Evolutionary conservation across 2,113 vertebrate species (phyloP), one percentile per base, ranked within the genome.

Genomic region (Ceyx melanurus): DNA sequence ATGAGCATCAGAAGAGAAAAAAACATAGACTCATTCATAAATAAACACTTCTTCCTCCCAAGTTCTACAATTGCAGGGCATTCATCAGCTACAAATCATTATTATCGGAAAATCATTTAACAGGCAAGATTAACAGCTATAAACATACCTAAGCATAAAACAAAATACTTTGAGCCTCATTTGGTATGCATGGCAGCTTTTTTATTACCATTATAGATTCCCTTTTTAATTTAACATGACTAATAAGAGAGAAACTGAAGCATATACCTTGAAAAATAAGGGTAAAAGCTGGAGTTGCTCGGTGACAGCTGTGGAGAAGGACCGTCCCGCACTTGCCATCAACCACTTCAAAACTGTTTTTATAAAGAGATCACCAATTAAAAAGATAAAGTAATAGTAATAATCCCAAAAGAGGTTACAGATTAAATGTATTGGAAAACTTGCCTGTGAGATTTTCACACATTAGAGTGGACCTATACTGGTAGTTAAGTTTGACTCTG

Each of bases 261-360:
- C 28, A 29, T 4, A 11, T 95, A 99, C 99, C 98, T 99, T 99
- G 95, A 99, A 99, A 89, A 99, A 98, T 83, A 99, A 98, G 12
- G 99, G 99, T 51, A 99, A 97, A 70, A 99, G 97, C 65, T 98
- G 98, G 19, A 99, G 98, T n/a, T 99, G 99, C 71, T 99, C 99
- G 4, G 98, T 97, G 60, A 99, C 98, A 40, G 99, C 98, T 15
- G 98, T 99, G 73, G 98, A 99, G 92, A 99, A 99, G 65, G 99
- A 99, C 72, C 99, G 98, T 68, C 99, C 99, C n/a, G 99, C 98
- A 75, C 99, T 99, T 15, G 98, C 98, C 98, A 99, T 99, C 96
- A 99, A 96, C 99, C 99, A 99, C 93, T 99, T 99, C 83, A 99
- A 95, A 94, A 99, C 99, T 99, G 94, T 77, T 94, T 86, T 26